Conservation (phyloP, 2,113 vertebrate genomes). For the Oryzias woworae region DNA sequence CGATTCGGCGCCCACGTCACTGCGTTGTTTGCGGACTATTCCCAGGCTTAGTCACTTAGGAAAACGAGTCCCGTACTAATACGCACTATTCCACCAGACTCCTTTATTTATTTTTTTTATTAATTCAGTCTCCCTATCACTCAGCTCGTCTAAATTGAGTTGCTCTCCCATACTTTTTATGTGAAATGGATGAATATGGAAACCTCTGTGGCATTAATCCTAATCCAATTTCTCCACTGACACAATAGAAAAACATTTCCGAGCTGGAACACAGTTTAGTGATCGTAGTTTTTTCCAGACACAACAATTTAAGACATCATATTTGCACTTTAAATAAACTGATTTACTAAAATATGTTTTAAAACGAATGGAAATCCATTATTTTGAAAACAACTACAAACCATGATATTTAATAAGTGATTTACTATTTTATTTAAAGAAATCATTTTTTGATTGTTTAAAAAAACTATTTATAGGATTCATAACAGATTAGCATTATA, state of each 20-base stretch:
- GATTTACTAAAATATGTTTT: conserved; percentile 14
- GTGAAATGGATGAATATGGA: conserved; percentile 55
- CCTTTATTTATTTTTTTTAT: conserved; percentile 53
- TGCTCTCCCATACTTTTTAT: conserved; percentile 52
- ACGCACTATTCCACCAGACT: conserved; percentile 41
- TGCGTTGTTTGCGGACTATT: conserved; percentile 36
- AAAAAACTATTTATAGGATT: neutral
- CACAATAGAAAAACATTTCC: conserved; percentile 38
- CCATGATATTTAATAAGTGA: too few species aligned
- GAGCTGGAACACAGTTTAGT: conserved; percentile 36
- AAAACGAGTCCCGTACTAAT: conserved; percentile 42
- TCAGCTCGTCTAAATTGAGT: conserved; percentile 59
- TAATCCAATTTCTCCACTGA: conserved; percentile 60
- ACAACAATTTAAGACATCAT: conserved; percentile 25
- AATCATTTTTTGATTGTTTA: too few species aligned
- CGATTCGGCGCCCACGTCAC: conserved; percentile 49
- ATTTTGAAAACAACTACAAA: neutral
- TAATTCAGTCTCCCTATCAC: conserved; percentile 61
- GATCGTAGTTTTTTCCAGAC: conserved; percentile 43
- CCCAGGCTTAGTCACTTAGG: conserved; percentile 54
- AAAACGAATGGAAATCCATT: neutral
- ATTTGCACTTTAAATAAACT: conserved; percentile 46
- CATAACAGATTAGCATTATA: conserved; percentile 5
- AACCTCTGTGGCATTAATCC: conserved; percentile 62
- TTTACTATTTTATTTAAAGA: too few species aligned